Percentiles rank a stretch among this genome's conserved stretches.
Evolutionary conservation across 2,113 vertebrate species (phyloP).

Genomic region (Pampusana beccarii): DNA sequence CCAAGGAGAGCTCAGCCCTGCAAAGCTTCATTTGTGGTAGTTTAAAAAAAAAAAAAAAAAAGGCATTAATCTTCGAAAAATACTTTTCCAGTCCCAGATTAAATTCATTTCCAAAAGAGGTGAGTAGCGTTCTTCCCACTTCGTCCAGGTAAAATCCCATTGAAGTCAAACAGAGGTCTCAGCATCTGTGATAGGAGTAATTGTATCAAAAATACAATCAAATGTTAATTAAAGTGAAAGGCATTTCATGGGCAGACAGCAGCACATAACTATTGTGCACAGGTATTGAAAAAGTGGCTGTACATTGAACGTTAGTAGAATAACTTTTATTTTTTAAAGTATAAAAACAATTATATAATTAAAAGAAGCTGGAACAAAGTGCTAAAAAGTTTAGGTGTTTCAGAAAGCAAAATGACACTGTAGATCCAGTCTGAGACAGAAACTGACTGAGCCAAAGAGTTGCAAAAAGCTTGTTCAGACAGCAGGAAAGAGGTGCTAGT

Average conservation of each 20-base stretch:
- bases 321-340: neutral
- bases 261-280: neutral
- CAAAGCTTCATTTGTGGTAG: neutral
- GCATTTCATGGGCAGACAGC: neutral
- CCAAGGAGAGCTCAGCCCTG: neutral
- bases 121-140: neutral
- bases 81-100: neutral
- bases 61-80: neutral
- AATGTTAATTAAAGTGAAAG: neutral
- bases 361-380: neutral
- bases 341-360: neutral
- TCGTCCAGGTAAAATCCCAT: neutral
- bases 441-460: neutral
- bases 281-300: neutral
- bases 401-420: neutral
- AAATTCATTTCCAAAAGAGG: neutral
- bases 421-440: neutral
- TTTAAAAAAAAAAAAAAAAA: neutral
- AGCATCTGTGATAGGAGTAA: neutral
- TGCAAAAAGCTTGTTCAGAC: neutral
- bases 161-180: neutral
- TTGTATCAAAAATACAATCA: neutral
- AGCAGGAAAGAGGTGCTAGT: neutral
- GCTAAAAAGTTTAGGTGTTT: neutral
- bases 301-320: neutral